Evolutionary conservation across 2,888 invertebrate genomes (phyloP).

Genomic region (Aporophyla nigra): DNA sequence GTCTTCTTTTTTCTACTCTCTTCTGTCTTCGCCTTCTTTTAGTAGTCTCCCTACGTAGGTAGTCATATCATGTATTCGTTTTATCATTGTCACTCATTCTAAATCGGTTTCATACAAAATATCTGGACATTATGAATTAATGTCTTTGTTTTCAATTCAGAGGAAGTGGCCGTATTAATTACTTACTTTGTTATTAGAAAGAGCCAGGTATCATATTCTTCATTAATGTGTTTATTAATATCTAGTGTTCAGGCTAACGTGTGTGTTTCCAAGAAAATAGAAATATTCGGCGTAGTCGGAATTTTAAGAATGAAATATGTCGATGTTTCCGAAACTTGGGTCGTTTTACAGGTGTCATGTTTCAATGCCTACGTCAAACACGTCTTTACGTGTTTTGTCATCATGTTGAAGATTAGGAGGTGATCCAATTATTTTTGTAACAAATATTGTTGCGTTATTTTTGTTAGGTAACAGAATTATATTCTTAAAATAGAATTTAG

Average conservation of each 20-base stretch:
- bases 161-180: constrained; percentile 58
- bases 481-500: constrained; percentile 19
- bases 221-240: constrained; percentile 48
- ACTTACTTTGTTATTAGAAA: constrained; percentile 50
- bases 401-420: constrained; percentile 53
- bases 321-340: constrained; percentile 29
- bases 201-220: constrained; percentile 60
- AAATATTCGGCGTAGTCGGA: constrained; percentile 51
- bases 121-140: constrained; percentile 18
- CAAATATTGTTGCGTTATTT: constrained; percentile 26
- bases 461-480: constrained; percentile 11
- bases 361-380: constrained; percentile 40
- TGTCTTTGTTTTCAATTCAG: constrained; percentile 37
- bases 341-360: constrained; percentile 52
- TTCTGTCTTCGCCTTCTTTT: neutral
- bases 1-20: too few species aligned
- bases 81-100: neutral
- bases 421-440: constrained; percentile 57
- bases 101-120: neutral
- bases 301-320: constrained; percentile 63
- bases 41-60: neutral
- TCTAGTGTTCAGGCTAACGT: constrained; percentile 48
- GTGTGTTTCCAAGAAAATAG: constrained; percentile 61
- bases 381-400: constrained; percentile 33
- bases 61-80: neutral